Percentiles rank a stretch among this genome's conserved stretches.
Evolutionary conservation across 2,797 vertebrate species (phyloP).

Genomic region (Urosaurus nigricauda): DNA sequence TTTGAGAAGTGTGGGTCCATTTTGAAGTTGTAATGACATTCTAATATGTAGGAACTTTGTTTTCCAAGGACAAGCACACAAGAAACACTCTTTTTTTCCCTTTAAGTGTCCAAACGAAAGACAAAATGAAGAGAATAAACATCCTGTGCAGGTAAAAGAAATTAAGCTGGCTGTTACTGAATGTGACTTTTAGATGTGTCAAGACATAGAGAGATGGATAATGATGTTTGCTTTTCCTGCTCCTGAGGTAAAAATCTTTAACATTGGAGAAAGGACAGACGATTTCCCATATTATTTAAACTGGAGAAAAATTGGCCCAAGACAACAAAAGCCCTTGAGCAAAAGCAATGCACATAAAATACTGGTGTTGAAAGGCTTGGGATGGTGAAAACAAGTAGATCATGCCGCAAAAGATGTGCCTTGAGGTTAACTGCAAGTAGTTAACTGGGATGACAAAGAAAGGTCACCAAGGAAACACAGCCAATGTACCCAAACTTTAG

Average conservation of each 20-base stretch:
- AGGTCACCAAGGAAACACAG: neutral
- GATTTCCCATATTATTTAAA: neutral
- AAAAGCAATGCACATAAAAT: neutral
- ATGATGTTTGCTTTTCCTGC: slow-evolving; percentile 8
- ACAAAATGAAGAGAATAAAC: slow-evolving; percentile 28
- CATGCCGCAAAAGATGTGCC: neutral
- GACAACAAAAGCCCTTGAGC: neutral
- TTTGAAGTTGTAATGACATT: slow-evolving; percentile 70
- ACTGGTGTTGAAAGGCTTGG: neutral
- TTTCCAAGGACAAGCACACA: slow-evolving; percentile 8
- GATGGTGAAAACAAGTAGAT: neutral
- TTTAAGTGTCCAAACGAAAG: slow-evolving; percentile 67
- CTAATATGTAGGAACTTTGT: slow-evolving; percentile 67
- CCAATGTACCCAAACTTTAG: neutral
- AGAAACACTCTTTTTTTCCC: slow-evolving; percentile 48
- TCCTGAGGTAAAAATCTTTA: neutral
- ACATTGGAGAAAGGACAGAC: neutral
- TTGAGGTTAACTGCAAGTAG: neutral
- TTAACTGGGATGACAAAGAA: neutral
- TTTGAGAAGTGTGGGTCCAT: slow-evolving; percentile 60
- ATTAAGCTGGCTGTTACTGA: neutral
- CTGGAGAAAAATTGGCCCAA: neutral
- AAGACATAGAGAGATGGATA: slow-evolving; percentile 1
- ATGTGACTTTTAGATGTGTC: neutral
- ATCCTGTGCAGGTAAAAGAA: neutral